Evolutionary conservation across 2,113 vertebrate species (phyloP), one percentile per base, ranked within the genome.

Genomic region (Laterallus jamaicensis): DNA sequence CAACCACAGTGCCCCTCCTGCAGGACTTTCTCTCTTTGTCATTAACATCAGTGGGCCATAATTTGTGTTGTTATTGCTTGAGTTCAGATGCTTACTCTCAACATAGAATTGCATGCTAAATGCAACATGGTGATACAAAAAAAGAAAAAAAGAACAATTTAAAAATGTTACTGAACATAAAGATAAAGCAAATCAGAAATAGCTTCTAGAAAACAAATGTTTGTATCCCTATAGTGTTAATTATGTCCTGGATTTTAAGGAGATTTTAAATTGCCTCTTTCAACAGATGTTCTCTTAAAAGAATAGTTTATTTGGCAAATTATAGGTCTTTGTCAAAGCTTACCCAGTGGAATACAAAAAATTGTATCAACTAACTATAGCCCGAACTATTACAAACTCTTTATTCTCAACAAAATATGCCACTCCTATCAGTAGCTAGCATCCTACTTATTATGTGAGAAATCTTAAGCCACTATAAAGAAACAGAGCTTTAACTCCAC

Each of bases 261-360:
- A 97, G 97, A 97, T 96, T 96, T 96, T 91, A 97, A 97, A 98
- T 96, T 97, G 93, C 96, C 92, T 95, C 93, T 97, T 98, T 97
- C 93, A 98, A 97, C 97, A 98, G 97, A 98, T 98, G 97, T 87
- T 97, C 97, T 97, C 94, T 94, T 97, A 96, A 97, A 98, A 96
- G 90, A 97, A 97, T 73, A 78, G 95, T 95, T 96, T 97, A 88
- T 97, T 97, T 97, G 96, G 95, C 97, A 97, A 97, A 97, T 92
- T 95, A 95, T 52, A 91, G 96, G 95, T 92, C 96, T 98, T 96
- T 97, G 97, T 97, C 96, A 97, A 95, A 88, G 91, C 73, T 92
- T 59, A 95, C 96, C 92, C 97, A 93, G 89, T 92, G 92, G 97
- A 97, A 98, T 97, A 97, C 63, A 96, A 97, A 97, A 96, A 97